A percentile compares a stretch with the other conserved stretches of the same genome.
Conservation (phyloP, 2,797 vertebrate genomes). For the Peromyscus attwateri region DNA sequence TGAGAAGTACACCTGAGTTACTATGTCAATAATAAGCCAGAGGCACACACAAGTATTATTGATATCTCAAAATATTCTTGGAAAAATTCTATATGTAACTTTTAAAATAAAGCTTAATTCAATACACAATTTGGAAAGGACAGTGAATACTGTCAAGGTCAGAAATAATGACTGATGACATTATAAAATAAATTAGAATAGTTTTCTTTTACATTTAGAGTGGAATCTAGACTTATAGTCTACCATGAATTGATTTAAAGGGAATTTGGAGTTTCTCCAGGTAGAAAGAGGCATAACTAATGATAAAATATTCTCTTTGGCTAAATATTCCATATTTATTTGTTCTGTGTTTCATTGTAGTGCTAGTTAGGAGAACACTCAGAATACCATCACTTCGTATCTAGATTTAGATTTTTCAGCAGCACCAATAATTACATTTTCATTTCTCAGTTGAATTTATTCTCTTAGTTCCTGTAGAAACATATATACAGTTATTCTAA, state of each 20-base stretch:
- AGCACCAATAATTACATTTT: conserved; percentile 10
- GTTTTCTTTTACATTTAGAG: not conserved
- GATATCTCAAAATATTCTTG: not conserved
- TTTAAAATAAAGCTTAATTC: conserved; percentile 45
- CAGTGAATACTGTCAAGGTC: not conserved
- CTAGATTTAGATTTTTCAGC: not conserved
- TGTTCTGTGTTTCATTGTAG: not conserved
- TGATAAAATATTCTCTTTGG: not conserved
- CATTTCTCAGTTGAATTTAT: not conserved
- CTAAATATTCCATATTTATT: not conserved
- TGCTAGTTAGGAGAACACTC: not conserved
- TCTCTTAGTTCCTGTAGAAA: not conserved
- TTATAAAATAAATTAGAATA: not conserved
- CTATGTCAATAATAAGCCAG: not conserved
- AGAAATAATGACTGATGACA: not conserved
- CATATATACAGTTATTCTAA: not conserved
- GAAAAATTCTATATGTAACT: not conserved
- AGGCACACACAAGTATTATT: not conserved
- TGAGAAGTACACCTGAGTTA: not conserved
- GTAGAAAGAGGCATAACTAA: not conserved
- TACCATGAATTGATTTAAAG: not conserved
- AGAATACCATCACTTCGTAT: not conserved
- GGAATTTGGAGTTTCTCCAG: not conserved
- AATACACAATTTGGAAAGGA: not conserved
- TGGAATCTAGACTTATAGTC: not conserved